Base-by-base conservation (phyloP, 2,888 invertebrate genomes). In the Agrochola circellaris region DNA sequence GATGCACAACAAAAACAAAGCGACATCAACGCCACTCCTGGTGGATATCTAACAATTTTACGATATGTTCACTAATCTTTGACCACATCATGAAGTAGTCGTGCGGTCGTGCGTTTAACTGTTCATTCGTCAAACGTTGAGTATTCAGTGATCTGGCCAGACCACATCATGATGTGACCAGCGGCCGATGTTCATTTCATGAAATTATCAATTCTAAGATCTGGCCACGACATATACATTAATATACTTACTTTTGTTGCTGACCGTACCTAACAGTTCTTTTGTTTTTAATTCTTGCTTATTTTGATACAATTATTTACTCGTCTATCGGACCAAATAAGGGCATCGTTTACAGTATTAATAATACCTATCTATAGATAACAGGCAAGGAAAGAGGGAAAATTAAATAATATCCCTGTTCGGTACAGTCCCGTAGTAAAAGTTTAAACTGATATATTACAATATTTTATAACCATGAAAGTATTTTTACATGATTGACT, bases 351-450 rank as follows among this genome's bases (percentile, higher is more conserved):
- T 45, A 26, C 38, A 11, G 20, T 2, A 73, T n/a, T 6, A 26
- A 34, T 45, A 71, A 20, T 26, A 54, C 4, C 9, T 13, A 61
- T 13, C 1, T 67, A 51, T 4, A 2, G 20, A 26, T 38, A 42
- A 26, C 20, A 56, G 20, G 34, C n/a, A 61, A 51, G 38, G 42
- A 54, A 66, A 20, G 48, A 66, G 34, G 65, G 42, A 34, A 79
- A 51, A 61, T 42, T 6, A 26, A 45, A 54, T 15, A 13, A 26
- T 34, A 26, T 61, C 9, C 54, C 9, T 68, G 26, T 51, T 51
- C 2, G 13, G 23, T 65, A 48, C 56, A 76, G 34, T 76, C 26
- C 38, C 4, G 11, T 4, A 26, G 17, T 20, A 42, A 11, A 42
- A 13, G n/a, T n/a, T 17, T 3, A 13, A 56, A 73, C n/a, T 62